These are phyloP conservation scores for Gymnosoma rotundatum DNA, from an alignment of 2,888 invertebrate genomes.

Conservation along the genomic window DNA sequence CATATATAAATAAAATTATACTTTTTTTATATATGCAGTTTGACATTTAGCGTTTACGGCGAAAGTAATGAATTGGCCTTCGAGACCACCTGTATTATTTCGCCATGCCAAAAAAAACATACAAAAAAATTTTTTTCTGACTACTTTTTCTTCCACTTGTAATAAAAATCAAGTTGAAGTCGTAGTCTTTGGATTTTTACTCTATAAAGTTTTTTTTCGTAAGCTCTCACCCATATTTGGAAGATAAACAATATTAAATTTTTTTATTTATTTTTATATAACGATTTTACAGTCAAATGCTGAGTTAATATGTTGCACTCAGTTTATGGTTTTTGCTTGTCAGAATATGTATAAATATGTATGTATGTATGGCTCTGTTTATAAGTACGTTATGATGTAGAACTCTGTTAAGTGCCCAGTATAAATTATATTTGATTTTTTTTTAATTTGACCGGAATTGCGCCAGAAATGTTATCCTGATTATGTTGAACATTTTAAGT, in stretches of 20 bases:
- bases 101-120: too few species aligned
- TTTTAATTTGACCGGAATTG: constrained; percentile 56
- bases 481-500: constrained; percentile 50
- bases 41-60: too few species aligned
- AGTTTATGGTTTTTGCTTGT: neutral
- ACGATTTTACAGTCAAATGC: constrained; percentile 14
- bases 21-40: too few species aligned
- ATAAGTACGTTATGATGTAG: neutral
- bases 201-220: neutral
- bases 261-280: neutral
- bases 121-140: too few species aligned
- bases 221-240: neutral
- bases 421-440: constrained; percentile 12
- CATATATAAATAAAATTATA: too few species aligned
- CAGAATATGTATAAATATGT: neutral
- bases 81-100: too few species aligned
- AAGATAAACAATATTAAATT: constrained; percentile 31
- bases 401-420: constrained; percentile 28
- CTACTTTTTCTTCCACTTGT: too few species aligned
- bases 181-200: neutral
- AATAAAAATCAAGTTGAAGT: neutral
- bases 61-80: too few species aligned
- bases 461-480: constrained; percentile 60
- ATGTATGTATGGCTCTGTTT: neutral
- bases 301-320: neutral